These are phyloP conservation scores for Eulithis prunata DNA, from an alignment of 2,888 invertebrate genomes.

Conservation along the genomic window DNA sequence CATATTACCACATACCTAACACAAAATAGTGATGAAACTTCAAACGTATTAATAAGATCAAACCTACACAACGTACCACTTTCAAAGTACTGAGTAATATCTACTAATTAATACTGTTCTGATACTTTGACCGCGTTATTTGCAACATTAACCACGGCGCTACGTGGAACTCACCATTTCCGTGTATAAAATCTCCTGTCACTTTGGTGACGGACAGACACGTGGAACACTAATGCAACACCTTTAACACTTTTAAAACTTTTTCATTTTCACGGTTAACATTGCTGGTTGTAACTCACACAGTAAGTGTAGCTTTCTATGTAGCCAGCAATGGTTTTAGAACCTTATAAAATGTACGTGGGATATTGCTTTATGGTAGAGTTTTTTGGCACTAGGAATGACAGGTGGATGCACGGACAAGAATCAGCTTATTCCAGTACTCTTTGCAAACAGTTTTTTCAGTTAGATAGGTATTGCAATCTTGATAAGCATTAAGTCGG, in stretches of 20 bases:
- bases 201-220: constrained; percentile 32
- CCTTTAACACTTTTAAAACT: constrained; percentile 3
- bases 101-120: constrained; percentile 21
- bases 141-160: constrained; percentile 34
- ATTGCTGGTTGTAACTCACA: constrained; percentile 7
- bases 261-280: neutral
- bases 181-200: constrained; percentile 34
- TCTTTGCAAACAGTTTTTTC: too few relatives aligned
- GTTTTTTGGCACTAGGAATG: constrained; percentile 38
- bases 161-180: constrained; percentile 41
- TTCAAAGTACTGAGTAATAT: constrained; percentile 9
- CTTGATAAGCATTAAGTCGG: too few relatives aligned
- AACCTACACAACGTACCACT: neutral
- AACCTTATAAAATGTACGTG: neutral
- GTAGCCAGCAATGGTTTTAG: constrained; percentile 19
- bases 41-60: constrained; percentile 11
- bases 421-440: too few relatives aligned
- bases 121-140: constrained; percentile 34
- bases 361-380: constrained; percentile 8
- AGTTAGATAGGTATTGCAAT: too few relatives aligned
- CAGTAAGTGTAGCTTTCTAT: neutral
- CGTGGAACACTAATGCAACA: constrained; percentile 25
- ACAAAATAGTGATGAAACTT: constrained; percentile 6
- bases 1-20: neutral
- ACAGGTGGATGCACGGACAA: constrained; percentile 32